Conservation (phyloP, 2,797 vertebrate species). For the Adelosebastes latens region DNA sequence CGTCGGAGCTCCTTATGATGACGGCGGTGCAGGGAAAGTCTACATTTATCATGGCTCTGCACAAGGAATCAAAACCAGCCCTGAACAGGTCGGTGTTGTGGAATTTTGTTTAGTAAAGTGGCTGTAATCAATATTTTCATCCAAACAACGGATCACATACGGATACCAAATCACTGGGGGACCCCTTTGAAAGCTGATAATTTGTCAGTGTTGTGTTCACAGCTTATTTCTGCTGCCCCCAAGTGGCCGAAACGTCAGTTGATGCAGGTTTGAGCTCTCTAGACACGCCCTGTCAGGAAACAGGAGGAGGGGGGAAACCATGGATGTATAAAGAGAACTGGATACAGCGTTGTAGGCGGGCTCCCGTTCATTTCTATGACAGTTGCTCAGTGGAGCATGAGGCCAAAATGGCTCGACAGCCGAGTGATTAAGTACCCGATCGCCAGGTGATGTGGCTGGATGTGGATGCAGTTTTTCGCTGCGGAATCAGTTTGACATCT, state of each 20-base stretch:
- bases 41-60: slow-evolving; percentile 93
- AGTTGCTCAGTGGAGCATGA: no score
- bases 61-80: slow-evolving; percentile 87
- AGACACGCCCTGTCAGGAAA: no score
- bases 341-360: no score
- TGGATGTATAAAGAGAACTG: no score
- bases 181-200: neutral
- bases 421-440: no score
- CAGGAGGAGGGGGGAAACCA: no score
- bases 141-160: neutral
- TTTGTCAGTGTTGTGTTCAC: neutral
- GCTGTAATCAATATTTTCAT: neutral
- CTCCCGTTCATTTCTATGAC: no score
- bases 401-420: no score
- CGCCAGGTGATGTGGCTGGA: neutral
- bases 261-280: neutral
- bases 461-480: no score
- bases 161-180: neutral
- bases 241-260: neutral
- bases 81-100: slow-evolving; percentile 87
- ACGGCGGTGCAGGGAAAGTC: slow-evolving; percentile 87
- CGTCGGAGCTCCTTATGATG: slow-evolving; percentile 93
- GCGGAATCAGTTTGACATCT: no score
- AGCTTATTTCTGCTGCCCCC: neutral
- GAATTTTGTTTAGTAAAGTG: neutral